Base-by-base conservation (phyloP, 64 coral and sea anemone species). In the Trachythela sp. region DNA sequence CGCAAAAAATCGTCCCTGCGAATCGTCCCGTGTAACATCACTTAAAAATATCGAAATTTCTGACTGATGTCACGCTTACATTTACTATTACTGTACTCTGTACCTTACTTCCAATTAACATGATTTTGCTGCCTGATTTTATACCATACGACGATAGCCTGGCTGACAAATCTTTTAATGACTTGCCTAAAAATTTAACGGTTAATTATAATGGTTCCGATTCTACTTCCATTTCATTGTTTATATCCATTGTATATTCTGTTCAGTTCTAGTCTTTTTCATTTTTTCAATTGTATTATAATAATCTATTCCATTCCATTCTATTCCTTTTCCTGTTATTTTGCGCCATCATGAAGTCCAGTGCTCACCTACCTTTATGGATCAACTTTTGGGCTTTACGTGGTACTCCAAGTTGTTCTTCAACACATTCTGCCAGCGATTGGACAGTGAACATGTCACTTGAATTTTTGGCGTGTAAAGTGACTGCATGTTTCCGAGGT, bases 91-190 rank as follows among this genome's bases (percentile, higher is more conserved):
- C n/a, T n/a, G n/a, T n/a, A n/a, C n/a, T n/a, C n/a, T 17, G 31
- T 80, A 80, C 75, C 75, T 80, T 80, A 15, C 75, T 35, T 15
- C 75, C 75, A 80, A 80, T 35, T 39, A 80, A 80, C 75, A 80
- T 80, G 75, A 80, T 39, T 36, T 80, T 80, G 31, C 37, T 35
- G 8, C 75, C 75, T 37, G 75, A 80, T 36, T 80, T 80, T 6
- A 80, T 39, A 3, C 75, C 75, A 80, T 80, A 80, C 2, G 75
- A 80, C 3, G 20, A 36, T 17, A 80, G 75, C 31, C 9, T 30
- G 37, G 75, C 30, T 80, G 75, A 80, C 20, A 80, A 37, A 80
- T 80, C 37, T 36, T 80, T n/a, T 29, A 80, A 80, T 37, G 75
- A 37, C 20, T 80, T 80, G 6, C 75, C 75, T 80, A 36, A 39